Conservation (phyloP, 2,797 vertebrate species). For the Luscinia luscinia region DNA sequence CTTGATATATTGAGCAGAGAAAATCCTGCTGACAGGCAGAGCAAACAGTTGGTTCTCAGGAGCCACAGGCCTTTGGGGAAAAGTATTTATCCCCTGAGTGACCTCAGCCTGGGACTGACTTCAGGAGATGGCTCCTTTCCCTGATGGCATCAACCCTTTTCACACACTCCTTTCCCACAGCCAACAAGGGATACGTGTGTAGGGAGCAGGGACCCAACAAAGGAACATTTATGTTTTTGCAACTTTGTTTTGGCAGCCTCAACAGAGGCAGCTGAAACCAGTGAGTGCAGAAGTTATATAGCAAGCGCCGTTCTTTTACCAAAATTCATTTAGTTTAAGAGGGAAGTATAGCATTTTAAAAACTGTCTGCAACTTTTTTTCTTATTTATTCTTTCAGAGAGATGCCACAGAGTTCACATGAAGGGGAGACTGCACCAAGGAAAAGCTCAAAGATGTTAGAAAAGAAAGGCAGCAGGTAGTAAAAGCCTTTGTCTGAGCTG, state of each 20-base stretch:
- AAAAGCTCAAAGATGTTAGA: constrained; percentile 32
- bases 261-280: constrained; percentile 44
- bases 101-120: constrained; percentile 59
- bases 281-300: neutral
- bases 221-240: constrained; percentile 14
- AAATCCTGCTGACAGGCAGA: constrained; percentile 68
- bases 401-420: neutral
- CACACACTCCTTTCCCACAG: constrained; percentile 66
- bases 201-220: constrained; percentile 26
- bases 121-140: constrained; percentile 67
- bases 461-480: constrained; percentile 31
- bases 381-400: constrained; percentile 23
- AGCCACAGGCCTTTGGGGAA: constrained; percentile 61
- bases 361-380: neutral
- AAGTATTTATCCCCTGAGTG: constrained; percentile 71
- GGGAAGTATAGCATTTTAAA: neutral
- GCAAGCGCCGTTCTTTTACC: neutral
- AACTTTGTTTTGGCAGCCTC: constrained; percentile 30
- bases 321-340: neutral
- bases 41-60: constrained; percentile 68
- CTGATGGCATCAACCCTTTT: constrained; percentile 58
- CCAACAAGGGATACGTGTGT: neutral
- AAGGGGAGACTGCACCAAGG: constrained; percentile 5
- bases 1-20: constrained; percentile 73
- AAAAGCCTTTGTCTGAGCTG: neutral